These are phyloP conservation scores for Eurosta solidaginis DNA, from an alignment of 1,140 invertebrate species.

Conservation along the genomic window DNA sequence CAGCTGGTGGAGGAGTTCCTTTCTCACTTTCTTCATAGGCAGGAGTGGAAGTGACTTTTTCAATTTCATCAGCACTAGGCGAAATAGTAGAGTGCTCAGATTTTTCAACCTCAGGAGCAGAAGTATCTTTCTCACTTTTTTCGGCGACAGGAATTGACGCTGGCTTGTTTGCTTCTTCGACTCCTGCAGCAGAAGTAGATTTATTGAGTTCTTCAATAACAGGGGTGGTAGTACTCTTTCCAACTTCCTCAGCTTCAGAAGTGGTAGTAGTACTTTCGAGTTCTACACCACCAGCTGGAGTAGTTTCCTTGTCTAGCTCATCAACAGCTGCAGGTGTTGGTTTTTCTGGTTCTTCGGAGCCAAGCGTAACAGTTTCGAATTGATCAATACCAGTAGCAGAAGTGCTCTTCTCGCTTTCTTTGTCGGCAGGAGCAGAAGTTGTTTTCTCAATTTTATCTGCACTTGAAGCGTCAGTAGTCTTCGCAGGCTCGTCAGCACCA, in stretches of 20 bases:
- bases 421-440: background rate
- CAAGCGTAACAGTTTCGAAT: background rate
- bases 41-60: background rate
- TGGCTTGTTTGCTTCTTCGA: background rate
- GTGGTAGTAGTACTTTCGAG: background rate
- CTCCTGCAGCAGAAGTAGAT: too few relatives aligned
- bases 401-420: slow-evolving; percentile 35
- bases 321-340: background rate
- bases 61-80: background rate
- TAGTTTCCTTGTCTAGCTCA: background rate
- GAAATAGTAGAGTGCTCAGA: background rate
- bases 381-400: slow-evolving; percentile 30
- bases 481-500: background rate
- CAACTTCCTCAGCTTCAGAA: background rate
- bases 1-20: background rate
- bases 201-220: too few relatives aligned
- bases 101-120: background rate
- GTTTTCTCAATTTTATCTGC: background rate
- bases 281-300: background rate
- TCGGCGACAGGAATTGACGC: background rate
- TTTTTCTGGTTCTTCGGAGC: slow-evolving; percentile 9
- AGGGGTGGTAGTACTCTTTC: background rate
- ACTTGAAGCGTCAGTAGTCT: background rate
- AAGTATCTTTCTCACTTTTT: background rate
- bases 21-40: background rate